Evolutionary conservation across 2,113 vertebrate species (phyloP).

Genomic region (Nesogale talazaci): DNA sequence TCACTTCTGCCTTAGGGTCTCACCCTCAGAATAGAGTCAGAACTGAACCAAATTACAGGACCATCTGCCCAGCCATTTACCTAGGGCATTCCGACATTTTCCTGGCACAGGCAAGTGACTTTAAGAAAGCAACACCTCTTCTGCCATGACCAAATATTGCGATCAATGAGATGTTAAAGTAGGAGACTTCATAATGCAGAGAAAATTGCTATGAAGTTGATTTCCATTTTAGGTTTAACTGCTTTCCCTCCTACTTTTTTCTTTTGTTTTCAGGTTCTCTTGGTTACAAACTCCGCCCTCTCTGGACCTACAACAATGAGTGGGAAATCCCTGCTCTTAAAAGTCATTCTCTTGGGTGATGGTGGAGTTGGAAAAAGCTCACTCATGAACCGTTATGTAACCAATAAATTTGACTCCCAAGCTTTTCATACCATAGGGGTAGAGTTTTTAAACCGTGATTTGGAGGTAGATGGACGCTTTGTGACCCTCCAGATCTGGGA

Average conservation of each 20-base stretch:
- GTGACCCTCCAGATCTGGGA: conserved; percentile 99
- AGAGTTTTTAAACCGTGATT: conserved; percentile 97
- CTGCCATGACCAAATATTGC: conserved; percentile 7
- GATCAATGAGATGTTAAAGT: conserved; percentile 56
- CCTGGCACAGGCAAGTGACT: conserved; percentile 31
- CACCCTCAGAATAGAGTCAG: conserved; percentile 43
- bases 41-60: conserved; percentile 57
- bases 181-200: conserved; percentile 35
- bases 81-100: conserved; percentile 58
- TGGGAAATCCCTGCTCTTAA: conserved; percentile 95
- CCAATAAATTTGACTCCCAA: conserved; percentile 97
- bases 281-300: conserved; percentile 23
- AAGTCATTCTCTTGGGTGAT: conserved; percentile 97
- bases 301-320: conserved; percentile 89
- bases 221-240: conserved; percentile 56
- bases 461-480: conserved; percentile 96
- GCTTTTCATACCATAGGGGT: conserved; percentile 99
- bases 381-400: conserved; percentile 98
- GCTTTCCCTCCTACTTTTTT: conserved; percentile 66
- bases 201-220: conserved; percentile 57
- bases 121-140: conserved; percentile 58
- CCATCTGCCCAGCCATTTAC: conserved; percentile 51
- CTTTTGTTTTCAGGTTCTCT: conserved; percentile 79
- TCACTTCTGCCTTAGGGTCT: conserved; percentile 33
- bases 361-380: conserved; percentile 98